phyloP scores from a whole-genome alignment of 2,113 vertebrate genomes.

The Melanocharis versteri region DNA sequence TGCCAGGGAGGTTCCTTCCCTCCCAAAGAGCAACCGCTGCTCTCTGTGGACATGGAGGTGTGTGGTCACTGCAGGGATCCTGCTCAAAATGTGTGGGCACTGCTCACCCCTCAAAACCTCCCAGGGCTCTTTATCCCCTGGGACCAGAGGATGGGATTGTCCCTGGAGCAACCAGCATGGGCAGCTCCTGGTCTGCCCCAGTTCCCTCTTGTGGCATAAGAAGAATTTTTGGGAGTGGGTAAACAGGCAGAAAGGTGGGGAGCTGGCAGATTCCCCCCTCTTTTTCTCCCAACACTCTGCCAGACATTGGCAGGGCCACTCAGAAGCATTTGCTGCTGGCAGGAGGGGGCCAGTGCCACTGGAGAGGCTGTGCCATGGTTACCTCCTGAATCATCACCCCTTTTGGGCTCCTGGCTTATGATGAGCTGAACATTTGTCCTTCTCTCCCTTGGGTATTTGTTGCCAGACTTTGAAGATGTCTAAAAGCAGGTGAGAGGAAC shows the following conservation, averaged over 20 bases:
- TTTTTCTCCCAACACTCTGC: neutral
- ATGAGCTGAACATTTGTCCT: neutral
- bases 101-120: neutral
- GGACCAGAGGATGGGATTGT: neutral
- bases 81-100: neutral
- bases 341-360: neutral
- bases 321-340: neutral
- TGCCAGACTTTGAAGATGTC: neutral
- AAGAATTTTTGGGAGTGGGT: neutral
- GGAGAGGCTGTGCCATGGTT: neutral
- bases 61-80: neutral
- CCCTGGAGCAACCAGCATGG: neutral
- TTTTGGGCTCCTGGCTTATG: neutral
- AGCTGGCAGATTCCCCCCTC: neutral
- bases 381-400: neutral
- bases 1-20: neutral
- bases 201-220: accelerated
- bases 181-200: neutral
- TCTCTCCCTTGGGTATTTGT: neutral
- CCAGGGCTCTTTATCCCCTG: neutral
- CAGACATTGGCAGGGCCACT: neutral
- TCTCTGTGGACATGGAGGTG: neutral
- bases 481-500: neutral
- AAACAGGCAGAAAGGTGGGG: neutral
- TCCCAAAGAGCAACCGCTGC: accelerated